These are phyloP conservation scores for Limanda limanda DNA, from an alignment of 2,113 vertebrate genomes.

Conservation along the genomic window DNA sequence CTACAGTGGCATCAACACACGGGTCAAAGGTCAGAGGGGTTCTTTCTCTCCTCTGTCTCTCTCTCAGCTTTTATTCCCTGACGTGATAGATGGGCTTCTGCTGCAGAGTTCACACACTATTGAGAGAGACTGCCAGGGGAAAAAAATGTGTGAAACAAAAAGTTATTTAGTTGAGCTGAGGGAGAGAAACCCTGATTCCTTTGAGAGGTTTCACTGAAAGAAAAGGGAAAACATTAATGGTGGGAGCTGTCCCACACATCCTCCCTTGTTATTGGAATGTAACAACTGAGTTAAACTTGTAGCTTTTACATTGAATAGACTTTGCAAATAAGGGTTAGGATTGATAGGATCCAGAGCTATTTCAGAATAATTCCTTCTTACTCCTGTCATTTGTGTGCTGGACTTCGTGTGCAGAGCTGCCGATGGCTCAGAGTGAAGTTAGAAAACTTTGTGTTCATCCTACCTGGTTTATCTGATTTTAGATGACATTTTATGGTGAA, in stretches of 20 bases:
- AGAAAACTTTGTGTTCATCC: no score
- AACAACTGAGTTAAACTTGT: neutral
- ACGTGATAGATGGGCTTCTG: slow-evolving; percentile 42
- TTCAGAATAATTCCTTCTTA: no score
- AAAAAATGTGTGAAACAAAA: slow-evolving; percentile 11
- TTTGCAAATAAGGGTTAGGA: no score
- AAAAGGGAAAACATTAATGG: slow-evolving; percentile 4
- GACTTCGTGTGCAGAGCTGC: no score
- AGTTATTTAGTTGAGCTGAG: slow-evolving; percentile 19
- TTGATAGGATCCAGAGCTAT: no score
- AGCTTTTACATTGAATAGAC: no score
- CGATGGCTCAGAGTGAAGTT: no score
- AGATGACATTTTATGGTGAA: no score
- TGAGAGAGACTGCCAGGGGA: slow-evolving; percentile 1
- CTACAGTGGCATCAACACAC: slow-evolving; percentile 1
- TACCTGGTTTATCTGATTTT: no score
- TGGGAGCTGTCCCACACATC: neutral
- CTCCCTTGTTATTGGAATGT: neutral
- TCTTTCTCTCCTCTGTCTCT: slow-evolving; percentile 37
- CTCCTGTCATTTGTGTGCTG: no score
- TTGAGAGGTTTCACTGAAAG: slow-evolving; percentile 12
- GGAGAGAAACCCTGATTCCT: neutral
- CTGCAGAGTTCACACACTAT: slow-evolving; percentile 12
- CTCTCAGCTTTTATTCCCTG: slow-evolving; percentile 13
- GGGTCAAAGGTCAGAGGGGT: slow-evolving; percentile 31